Base-by-base conservation (phyloP, 2,888 invertebrate genomes). In the Noctua janthina region DNA sequence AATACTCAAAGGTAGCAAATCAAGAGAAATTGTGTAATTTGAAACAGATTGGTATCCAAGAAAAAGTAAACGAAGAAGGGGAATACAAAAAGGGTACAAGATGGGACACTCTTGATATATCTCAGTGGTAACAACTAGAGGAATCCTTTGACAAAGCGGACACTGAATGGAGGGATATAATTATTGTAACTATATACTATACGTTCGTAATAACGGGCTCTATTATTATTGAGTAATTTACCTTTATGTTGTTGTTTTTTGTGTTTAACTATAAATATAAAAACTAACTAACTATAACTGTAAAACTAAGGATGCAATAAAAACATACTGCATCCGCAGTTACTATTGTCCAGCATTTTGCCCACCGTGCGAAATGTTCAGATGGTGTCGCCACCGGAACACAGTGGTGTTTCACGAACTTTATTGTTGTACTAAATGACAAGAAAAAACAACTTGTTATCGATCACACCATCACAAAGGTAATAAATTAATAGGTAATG, bases 241-340 rank as follows among this genome's bases (percentile, higher is more conserved):
- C 39, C 10, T 71, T n/a, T 54, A 29, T 20, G 23, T 43, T 35
- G 13, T 56, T 29, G n/a, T 46, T n/a, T 43, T 20, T 35, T 69
- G 17, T 54, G 46, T 39, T 39, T 39, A 39, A 39, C 39, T 39
- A 39, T 39, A 39, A 39, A 39, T 39, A 39, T 39, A 39, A 39
- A 39, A 39, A 39, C 39, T 39, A 39, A 39, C 39, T 39, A 39
- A 39, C 39, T 39, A 39, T 39, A 39, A 39, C 3, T 39, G 15
- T 59, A n/a, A 71, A 59, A 68, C 74, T 77, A 62, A 78, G 54
- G 54, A 82, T 74, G 46, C 59, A 82, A 82, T 77, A 70, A 82
- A 76, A 82, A 54, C 43, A 46, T 23, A 39, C 43, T 43, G 56
- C 76, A 67, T 74, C 69, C 66, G 51, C 54, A 8, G 15, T 49